phyloP scores from a whole-genome alignment of 2,797 vertebrate species.

The Decapterus maruadsi region DNA sequence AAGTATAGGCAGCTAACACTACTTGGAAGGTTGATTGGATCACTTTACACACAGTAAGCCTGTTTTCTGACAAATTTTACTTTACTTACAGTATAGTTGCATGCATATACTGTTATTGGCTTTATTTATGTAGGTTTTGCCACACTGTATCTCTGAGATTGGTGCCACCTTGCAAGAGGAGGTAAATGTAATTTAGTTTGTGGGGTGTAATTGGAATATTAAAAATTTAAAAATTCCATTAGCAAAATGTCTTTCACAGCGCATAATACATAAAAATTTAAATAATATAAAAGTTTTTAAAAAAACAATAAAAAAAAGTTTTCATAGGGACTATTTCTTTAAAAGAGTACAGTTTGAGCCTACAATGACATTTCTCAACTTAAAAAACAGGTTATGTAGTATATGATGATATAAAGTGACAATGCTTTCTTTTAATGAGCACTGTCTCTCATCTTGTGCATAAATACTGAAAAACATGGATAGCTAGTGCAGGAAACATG shows the following conservation, averaged over 20 bases:
- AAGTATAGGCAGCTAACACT: neutral
- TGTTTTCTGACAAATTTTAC: neutral
- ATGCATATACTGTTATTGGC: neutral
- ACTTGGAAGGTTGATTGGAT: neutral
- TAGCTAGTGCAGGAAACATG: too few species aligned
- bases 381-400: neutral
- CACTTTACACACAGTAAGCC: neutral
- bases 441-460: neutral
- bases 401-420: neutral
- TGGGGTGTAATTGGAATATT: neutral
- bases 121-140: neutral
- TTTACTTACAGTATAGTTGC: neutral
- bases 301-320: neutral
- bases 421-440: neutral
- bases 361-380: neutral
- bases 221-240: neutral
- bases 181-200: neutral
- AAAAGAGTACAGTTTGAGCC: neutral
- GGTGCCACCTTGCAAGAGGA: neutral
- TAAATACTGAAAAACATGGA: neutral
- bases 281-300: neutral
- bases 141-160: neutral
- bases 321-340: neutral
- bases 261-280: too few species aligned
- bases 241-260: neutral